Evolutionary conservation across 2,797 vertebrate genomes (phyloP), one percentile per base, ranked within the genome.

Genomic region (Chanos chanos): DNA sequence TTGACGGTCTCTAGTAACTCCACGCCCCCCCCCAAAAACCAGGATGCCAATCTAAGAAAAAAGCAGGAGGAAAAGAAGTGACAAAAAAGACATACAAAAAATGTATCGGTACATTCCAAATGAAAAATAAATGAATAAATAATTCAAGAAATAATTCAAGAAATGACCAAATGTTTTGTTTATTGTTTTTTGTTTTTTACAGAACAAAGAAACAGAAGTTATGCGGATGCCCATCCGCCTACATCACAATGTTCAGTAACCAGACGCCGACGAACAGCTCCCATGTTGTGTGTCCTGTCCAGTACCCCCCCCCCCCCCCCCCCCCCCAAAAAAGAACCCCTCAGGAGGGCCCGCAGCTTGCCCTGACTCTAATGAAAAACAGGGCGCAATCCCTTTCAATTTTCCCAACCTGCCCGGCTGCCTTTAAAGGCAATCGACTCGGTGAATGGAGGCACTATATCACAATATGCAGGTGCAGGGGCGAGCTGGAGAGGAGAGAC

Each of bases 381-480:
- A 86, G 86, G 82, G 83, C 67, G 44, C 83, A 80, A 85, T 88
- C 83, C 81, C 84, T 88, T 89, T 89, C 86, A 87, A 87, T 89
- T 89, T 84, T 75, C 81, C 80, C 78, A 74, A 77, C 71, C 81
- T 78, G 83, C 77, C 84, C 80, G 68, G 80, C 80, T 79, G 79
- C 87, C 83, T 84, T 85, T 89, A 86, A 83, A 89, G 82, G 79
- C 86, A 89, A 89, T 89, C 83, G 86, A 88, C 84, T 85, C 80
- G 75, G 84, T 87, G 83, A 90, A 87, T 81, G 85, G 80, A 86
- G 79, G 82, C 86, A 88, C 83, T 90, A 89, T 81, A 90, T 90
- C 88, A 91, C 87, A 90, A 90, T 89, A 89, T 88, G 83, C 84
- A 89, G 85, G 86, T 86, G 84, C 77, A 81, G 81, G n/a, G 86